A percentile compares a stretch with the other conserved stretches of the same genome.
These are phyloP conservation scores for Nineta flava DNA, from an alignment of 2,888 invertebrate genomes.

Conservation along the genomic window DNA sequence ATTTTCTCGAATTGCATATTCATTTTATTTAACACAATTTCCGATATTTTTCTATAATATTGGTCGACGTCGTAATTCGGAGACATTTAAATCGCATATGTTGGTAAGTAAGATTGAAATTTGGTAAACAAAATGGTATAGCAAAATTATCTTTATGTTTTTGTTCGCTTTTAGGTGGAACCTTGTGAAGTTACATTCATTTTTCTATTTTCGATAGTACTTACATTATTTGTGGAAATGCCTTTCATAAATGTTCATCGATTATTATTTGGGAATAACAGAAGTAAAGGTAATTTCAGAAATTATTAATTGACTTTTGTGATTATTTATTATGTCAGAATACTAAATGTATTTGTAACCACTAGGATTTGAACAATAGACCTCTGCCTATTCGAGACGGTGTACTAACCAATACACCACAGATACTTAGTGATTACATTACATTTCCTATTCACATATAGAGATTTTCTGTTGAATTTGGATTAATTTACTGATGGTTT, in stretches of 20 bases:
- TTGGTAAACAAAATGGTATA: not conserved
- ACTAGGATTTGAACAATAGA: no score
- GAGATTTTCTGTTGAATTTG: no score
- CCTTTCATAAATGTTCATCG: constrained; percentile 40
- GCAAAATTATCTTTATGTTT: not conserved
- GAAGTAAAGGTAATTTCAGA: not conserved
- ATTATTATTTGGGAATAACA: constrained; percentile 19
- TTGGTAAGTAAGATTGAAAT: constrained; percentile 28
- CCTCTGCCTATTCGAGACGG: no score
- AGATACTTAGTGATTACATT: no score
- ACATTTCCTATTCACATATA: no score
- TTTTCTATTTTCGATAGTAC: constrained; percentile 28
- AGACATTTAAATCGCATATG: constrained; percentile 31
- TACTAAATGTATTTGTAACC: no score
- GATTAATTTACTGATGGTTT: no score
- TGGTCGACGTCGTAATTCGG: constrained; percentile 34
- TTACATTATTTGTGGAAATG: constrained; percentile 39
- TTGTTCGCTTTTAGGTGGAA: constrained; percentile 37
- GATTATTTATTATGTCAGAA: no score
- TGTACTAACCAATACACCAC: no score
- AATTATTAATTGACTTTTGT: no score
- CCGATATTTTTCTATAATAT: constrained; percentile 47
- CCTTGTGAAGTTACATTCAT: constrained; percentile 32
- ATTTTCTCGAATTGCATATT: constrained; percentile 42
- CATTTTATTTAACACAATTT: constrained; percentile 44